Conservation (phyloP, 2,113 vertebrate species). For the Abramis brama region DNA sequence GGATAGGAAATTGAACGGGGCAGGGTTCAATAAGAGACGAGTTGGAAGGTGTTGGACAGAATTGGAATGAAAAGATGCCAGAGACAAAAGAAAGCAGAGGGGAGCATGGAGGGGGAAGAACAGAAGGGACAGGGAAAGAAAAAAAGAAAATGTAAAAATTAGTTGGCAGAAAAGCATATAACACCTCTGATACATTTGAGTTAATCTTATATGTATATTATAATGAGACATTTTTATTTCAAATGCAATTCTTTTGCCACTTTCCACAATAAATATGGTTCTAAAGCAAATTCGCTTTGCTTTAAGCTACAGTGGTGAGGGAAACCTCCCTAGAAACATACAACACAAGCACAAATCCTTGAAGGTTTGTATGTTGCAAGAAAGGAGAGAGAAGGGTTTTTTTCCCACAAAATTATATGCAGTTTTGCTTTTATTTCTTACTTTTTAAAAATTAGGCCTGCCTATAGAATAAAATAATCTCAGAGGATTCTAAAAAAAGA, state of each 20-base stretch:
- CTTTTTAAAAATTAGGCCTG: too few species aligned
- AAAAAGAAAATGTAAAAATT: slow-evolving; percentile 32
- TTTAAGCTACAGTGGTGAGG: neutral
- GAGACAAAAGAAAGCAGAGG: neutral
- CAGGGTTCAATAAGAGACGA: slow-evolving; percentile 8
- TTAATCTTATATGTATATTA: too few species aligned
- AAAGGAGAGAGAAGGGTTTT: too few species aligned
- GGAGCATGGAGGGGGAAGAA: neutral
- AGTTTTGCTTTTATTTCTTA: too few species aligned
- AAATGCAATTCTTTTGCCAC: neutral
- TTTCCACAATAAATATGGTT: neutral
- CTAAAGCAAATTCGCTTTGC: too few species aligned
- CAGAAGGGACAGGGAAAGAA: slow-evolving; percentile 40
- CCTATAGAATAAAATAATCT: too few species aligned
- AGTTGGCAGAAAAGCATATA: slow-evolving; percentile 34
- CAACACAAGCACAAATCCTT: too few species aligned
- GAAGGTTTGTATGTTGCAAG: too few species aligned
- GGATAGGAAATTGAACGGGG: slow-evolving; percentile 18
- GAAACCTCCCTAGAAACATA: neutral
- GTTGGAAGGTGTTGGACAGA: slow-evolving; percentile 7
- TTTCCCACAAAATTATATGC: too few species aligned
- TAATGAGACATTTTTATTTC: neutral
- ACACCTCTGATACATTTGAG: slow-evolving; percentile 6
- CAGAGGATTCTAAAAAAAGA: neutral
- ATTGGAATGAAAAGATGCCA: neutral